Evolutionary conservation across 2,797 vertebrate genomes (phyloP), one percentile per base, ranked within the genome.

Genomic region (Moxostoma hubbsi): DNA sequence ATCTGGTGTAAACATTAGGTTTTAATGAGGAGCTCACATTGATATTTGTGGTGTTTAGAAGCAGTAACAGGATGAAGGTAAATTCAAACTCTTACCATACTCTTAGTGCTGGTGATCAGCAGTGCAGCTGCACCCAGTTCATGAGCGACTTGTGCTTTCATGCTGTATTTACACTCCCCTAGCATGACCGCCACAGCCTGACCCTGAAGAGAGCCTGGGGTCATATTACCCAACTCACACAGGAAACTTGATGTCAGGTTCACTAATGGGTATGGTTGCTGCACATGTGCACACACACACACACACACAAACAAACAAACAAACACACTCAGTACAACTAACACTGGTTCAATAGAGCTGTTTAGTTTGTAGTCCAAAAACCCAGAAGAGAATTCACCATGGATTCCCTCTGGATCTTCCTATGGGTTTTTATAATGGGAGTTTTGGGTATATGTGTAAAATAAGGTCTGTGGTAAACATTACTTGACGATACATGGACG

Each of bases 81-180:
- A 64, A 9, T 9, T 57, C 43, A 13, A 58, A 13, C 7, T 54
- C 87, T 5, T 90, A 94, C 93, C 93, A 95, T 43, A 36, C 67
- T 0, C 0, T 0, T 53, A 8, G 82, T 89, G 90, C 92, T 96
- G 85, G 94, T 95, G 80, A 99, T 89, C 81, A 99, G 85, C 79
- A 99, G 86, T n/a, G 93, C 85, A 73, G 88, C 86, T 68, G 95
- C 97, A 58, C 93, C 94, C 0, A 88, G 89, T 1, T 0, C 66
- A 82, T 97, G 94, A 63, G 98, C 98, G 61, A 95, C 84, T 53
- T 78, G 65, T 46, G 95, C 97, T 88, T 98, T 98, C 83, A 95
- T 93, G 82, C 92, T 88, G 86, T 94, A 92, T 3, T 85, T 58
- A 87, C 97, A 99, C 16, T 89, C 87, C 5, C 95, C 96, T 58